Conservation (phyloP, 1,140 invertebrate genomes). For the Neuroterus valhalla region DNA sequence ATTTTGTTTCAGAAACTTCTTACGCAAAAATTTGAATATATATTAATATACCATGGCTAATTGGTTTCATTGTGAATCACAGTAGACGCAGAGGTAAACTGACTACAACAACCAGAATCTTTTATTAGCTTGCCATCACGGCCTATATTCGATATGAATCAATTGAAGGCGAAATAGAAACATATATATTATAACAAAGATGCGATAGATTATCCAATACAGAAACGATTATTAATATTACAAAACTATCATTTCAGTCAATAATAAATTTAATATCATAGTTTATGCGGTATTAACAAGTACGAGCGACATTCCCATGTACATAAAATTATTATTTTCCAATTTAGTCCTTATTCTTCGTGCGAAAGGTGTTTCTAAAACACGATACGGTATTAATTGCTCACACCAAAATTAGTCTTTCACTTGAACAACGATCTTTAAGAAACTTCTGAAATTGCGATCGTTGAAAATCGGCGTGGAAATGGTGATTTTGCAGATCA, state of each 20-base stretch:
- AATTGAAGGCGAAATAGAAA: constrained; percentile 24
- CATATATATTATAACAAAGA: constrained; percentile 45
- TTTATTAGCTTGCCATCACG: neutral
- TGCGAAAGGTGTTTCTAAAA: constrained; percentile 34
- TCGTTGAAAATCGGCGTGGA: too few relatives aligned
- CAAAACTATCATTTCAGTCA: constrained; percentile 6
- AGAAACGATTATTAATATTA: constrained; percentile 15
- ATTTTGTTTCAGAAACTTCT: neutral
- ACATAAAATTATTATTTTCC: constrained; percentile 53
- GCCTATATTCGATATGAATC: constrained; percentile 2
- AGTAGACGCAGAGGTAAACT: too few relatives aligned
- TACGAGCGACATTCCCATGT: constrained; percentile 57
- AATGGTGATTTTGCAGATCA: neutral
- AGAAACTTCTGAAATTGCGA: neutral
- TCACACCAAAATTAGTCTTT: constrained; percentile 39
- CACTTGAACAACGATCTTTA: constrained; percentile 51
- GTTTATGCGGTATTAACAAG: constrained; percentile 42
- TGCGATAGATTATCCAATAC: constrained; percentile 39
- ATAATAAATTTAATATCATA: constrained; percentile 1
- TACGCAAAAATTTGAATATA: too few relatives aligned
- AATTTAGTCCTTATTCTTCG: constrained; percentile 38
- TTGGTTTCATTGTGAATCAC: too few relatives aligned
- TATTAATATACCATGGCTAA: neutral
- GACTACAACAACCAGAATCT: too few relatives aligned
- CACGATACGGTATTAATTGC: constrained; percentile 34